Base-by-base conservation (phyloP, 2,113 vertebrate genomes). In the Vanacampus margaritifer region DNA sequence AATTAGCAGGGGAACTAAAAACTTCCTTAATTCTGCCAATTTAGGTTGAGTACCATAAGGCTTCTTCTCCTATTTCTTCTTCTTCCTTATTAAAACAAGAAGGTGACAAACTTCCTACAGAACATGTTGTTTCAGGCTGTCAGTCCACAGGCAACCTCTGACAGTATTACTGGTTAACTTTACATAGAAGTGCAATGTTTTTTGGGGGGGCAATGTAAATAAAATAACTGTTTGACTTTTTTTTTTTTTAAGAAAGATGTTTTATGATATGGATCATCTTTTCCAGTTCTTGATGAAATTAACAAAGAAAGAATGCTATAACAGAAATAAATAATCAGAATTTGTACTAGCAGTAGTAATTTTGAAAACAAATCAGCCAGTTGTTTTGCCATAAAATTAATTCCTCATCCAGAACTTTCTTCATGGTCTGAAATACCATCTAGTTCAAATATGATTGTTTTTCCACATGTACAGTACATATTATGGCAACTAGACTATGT, bases 1-100 rank as follows among this genome's bases (percentile, higher is more conserved):
- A 87, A 90, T 89, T 89, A 87, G 74, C 86, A 90, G 89, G 84
- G 89, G 89, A 92, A 91, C 89, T 90, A 89, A 91, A 92, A 92
- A 89, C 90, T 91, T 91, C 90, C 88, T 89, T 88, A 89, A 90
- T 85, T 90, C 76, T 86, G 85, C 85, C 83, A 88, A 90, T 90
- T 91, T 87, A 90, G 84, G 85, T 82, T 88, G 46, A 77, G 80
- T 86, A 78, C 73, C 79, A 82, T 85, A 84, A 79, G 82, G 79
- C 84, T 87, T 86, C 80, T 89, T 80, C 81, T 89, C 79, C 81
- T 88, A 60, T 85, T 83, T n/a, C 73, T 81, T 43, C 70, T 88
- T 80, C 79, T 89, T 88, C 84, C 86, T 80, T 86, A 84, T 86
- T 88, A 87, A 86, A 91, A 88, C 81, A 85, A 87, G 89, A 86